Conservation (phyloP, 2,113 vertebrate genomes). For the Trochalopteron elliotii region DNA sequence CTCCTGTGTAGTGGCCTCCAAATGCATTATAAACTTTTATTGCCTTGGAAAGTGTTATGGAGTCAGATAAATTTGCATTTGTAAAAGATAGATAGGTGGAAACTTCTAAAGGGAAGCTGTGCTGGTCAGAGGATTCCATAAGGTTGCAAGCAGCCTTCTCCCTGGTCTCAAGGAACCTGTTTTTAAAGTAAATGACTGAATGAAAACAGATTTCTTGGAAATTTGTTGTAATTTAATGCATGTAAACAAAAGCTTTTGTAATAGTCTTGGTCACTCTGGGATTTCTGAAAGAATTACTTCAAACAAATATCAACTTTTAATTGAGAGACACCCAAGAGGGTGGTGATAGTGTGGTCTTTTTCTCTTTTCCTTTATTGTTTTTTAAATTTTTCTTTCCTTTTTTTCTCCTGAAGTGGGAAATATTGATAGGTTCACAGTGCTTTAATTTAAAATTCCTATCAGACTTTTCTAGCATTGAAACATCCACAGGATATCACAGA, state of each 20-base stretch:
- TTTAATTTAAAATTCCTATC: background rate
- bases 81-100: background rate
- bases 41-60: conserved; percentile 13
- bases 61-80: conserved; percentile 25
- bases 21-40: conserved; percentile 23
- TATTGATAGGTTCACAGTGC: background rate
- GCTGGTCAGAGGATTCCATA: conserved; percentile 22
- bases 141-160: conserved; percentile 1
- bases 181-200: conserved; percentile 58
- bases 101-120: background rate
- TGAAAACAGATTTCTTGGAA: conserved; percentile 50
- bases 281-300: conserved; percentile 14
- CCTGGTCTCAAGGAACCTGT: background rate
- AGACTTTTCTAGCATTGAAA: background rate
- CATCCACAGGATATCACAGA: background rate
- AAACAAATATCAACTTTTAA: conserved; percentile 50
- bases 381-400: background rate
- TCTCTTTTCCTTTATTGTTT: background rate
- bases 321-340: background rate
- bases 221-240: conserved; percentile 41
- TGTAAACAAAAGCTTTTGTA: conserved; percentile 53
- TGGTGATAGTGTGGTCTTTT: background rate
- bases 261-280: background rate
- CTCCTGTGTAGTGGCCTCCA: background rate
- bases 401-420: background rate